Conservation (phyloP, 2,797 vertebrate species). For the Sebastes iracundus region DNA sequence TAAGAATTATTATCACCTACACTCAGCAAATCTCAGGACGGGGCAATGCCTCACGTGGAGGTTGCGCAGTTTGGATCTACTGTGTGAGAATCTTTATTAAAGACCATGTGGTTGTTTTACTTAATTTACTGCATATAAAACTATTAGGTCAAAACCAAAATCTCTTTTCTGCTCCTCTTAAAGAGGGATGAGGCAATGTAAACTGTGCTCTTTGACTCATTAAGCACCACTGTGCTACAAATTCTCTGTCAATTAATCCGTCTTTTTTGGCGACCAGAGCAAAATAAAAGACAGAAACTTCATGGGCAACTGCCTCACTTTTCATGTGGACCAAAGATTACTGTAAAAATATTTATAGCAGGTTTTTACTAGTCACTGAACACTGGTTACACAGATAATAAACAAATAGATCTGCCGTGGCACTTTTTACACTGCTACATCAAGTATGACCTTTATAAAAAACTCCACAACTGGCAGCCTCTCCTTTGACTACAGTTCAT, state of each 20-base stretch:
- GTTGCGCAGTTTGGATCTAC: constrained; percentile 17
- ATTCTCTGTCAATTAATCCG: constrained; percentile 21
- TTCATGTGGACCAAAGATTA: constrained; percentile 25
- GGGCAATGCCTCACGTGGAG: constrained; percentile 39
- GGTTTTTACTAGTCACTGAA: constrained; percentile 60
- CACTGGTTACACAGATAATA: constrained; percentile 65
- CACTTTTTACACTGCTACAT: constrained; percentile 61
- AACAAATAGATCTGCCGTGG: constrained; percentile 60
- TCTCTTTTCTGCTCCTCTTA: neutral
- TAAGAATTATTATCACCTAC: constrained; percentile 73
- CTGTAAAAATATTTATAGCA: constrained; percentile 54
- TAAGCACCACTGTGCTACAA: constrained; percentile 5
- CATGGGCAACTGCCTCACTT: constrained; percentile 20
- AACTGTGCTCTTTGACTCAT: constrained; percentile 12
- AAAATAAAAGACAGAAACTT: constrained; percentile 34
- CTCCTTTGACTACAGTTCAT: constrained; percentile 20
- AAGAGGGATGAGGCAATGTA: neutral
- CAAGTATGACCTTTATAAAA: constrained; percentile 70
- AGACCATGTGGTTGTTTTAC: constrained; percentile 26
- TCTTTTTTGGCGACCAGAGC: neutral
- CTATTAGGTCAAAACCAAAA: constrained; percentile 11
- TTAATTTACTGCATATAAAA: constrained; percentile 18
- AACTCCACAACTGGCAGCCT: constrained; percentile 19
- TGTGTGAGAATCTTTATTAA: constrained; percentile 24
- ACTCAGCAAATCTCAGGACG: constrained; percentile 61